Percentiles rank a stretch among this genome's conserved stretches.
These are phyloP conservation scores for Pammene aurita DNA, from an alignment of 2,888 invertebrate species.

Conservation along the genomic window DNA sequence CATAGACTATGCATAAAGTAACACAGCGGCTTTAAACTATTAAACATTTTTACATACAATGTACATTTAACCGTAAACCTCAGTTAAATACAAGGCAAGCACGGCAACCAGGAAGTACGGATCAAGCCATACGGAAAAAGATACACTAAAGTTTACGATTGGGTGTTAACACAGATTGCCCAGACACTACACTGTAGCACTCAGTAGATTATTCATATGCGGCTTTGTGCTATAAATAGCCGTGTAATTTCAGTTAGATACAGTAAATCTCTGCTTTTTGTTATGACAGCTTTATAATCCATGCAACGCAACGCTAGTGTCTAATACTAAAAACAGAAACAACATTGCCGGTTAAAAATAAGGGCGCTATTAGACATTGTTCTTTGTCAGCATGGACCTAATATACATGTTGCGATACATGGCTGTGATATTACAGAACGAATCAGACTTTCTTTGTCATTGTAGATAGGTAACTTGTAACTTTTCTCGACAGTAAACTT, in stretches of 20 bases:
- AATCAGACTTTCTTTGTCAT: no score
- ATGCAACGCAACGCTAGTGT: neutral
- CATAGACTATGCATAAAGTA: conserved; percentile 20
- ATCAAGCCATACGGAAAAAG: conserved; percentile 27
- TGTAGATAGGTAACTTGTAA: no score
- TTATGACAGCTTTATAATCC: neutral
- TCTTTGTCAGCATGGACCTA: neutral
- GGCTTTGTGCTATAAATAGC: conserved; percentile 13
- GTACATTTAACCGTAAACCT: conserved; percentile 9
- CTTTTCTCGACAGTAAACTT: no score
- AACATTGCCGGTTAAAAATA: neutral
- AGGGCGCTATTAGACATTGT: neutral
- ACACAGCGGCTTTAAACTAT: conserved; percentile 9
- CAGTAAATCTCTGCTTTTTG: conserved; percentile 6
- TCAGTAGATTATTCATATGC: conserved; percentile 20
- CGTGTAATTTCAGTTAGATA: conserved; percentile 14
- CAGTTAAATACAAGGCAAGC: conserved; percentile 4
- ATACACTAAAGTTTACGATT: conserved; percentile 31
- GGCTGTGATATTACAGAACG: no score
- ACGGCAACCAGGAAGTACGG: conserved; percentile 11
- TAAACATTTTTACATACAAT: conserved; percentile 27
- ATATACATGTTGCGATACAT: neutral
- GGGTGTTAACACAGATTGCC: conserved; percentile 25
- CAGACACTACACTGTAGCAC: conserved; percentile 27
- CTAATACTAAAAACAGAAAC: neutral